Evolutionary conservation across 2,888 invertebrate species (phyloP).

Genomic region (Aphodius sticticus): DNA sequence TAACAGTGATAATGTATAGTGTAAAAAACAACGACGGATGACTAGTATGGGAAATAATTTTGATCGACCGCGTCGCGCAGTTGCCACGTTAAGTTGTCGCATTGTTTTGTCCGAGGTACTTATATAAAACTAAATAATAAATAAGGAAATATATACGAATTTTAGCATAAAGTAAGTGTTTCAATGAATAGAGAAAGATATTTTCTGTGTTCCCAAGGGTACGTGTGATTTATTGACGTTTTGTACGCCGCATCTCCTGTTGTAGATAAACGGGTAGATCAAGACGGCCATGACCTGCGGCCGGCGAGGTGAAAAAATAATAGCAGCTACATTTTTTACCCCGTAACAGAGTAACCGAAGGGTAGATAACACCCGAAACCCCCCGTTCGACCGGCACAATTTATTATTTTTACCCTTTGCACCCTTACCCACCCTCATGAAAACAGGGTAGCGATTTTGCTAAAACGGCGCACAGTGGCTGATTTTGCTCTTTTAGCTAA

Average conservation of each 20-base stretch:
- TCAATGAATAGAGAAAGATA: neutral
- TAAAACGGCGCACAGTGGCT: too few relatives aligned
- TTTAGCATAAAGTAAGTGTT: neutral
- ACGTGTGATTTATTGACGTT: neutral
- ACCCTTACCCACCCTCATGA: neutral
- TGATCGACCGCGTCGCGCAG: too few relatives aligned
- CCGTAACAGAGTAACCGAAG: slow-evolving; percentile 38
- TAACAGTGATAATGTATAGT: too few relatives aligned
- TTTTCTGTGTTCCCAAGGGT: neutral
- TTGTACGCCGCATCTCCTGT: slow-evolving; percentile 29
- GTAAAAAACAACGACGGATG: too few relatives aligned
- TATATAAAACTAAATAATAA: too few relatives aligned
- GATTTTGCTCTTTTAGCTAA: too few relatives aligned
- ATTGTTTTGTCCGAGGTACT: too few relatives aligned
- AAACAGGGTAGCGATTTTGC: neutral
- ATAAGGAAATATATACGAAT: too few relatives aligned
- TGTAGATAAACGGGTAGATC: slow-evolving; percentile 53
- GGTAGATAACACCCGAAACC: slow-evolving; percentile 43
- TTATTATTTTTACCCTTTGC: slow-evolving; percentile 4
- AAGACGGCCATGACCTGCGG: slow-evolving; percentile 52
- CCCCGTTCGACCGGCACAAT: neutral
- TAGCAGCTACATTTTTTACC: slow-evolving; percentile 49
- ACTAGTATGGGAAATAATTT: too few relatives aligned
- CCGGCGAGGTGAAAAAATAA: slow-evolving; percentile 51
- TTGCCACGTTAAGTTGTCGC: too few relatives aligned